Conservation (phyloP, 2,797 vertebrate species). For the Discoglossus pictus region DNA sequence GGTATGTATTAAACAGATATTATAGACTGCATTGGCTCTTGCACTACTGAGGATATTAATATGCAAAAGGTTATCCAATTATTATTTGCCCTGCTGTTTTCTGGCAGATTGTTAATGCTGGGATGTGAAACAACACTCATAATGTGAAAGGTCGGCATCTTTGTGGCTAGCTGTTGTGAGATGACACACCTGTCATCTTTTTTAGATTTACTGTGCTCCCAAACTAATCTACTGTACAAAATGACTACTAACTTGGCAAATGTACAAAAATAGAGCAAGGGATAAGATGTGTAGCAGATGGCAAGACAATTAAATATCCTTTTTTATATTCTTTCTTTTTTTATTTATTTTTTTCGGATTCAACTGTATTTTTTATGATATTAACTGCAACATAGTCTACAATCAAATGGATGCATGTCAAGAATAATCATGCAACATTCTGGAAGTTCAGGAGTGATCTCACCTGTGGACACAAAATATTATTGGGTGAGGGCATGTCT, state of each 20-base stretch:
- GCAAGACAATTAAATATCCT: background rate
- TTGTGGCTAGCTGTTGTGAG: constrained; percentile 46
- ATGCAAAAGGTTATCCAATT: constrained; percentile 53
- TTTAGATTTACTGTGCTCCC: constrained; percentile 30
- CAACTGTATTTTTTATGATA: no score
- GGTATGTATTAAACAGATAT: constrained; percentile 34
- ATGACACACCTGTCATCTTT: constrained; percentile 50
- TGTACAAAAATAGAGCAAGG: constrained; percentile 4
- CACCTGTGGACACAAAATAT: no score
- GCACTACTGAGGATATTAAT: constrained; percentile 44
- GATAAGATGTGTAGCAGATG: constrained; percentile 14
- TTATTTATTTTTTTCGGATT: no score
- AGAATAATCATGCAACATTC: no score
- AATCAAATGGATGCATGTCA: no score
- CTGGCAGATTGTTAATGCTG: constrained; percentile 51
- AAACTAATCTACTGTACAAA: constrained; percentile 1
- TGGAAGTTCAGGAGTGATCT: no score
- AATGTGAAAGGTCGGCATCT: constrained; percentile 49
- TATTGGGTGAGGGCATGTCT: no score
- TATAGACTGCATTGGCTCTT: constrained; percentile 23
- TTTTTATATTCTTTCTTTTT: no score
- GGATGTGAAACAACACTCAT: constrained; percentile 42
- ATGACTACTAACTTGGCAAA: constrained; percentile 34
- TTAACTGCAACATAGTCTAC: no score
- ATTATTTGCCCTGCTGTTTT: constrained; percentile 52